Conservation (phyloP, 2,113 vertebrate genomes). For the Syngnathus scovelli region DNA sequence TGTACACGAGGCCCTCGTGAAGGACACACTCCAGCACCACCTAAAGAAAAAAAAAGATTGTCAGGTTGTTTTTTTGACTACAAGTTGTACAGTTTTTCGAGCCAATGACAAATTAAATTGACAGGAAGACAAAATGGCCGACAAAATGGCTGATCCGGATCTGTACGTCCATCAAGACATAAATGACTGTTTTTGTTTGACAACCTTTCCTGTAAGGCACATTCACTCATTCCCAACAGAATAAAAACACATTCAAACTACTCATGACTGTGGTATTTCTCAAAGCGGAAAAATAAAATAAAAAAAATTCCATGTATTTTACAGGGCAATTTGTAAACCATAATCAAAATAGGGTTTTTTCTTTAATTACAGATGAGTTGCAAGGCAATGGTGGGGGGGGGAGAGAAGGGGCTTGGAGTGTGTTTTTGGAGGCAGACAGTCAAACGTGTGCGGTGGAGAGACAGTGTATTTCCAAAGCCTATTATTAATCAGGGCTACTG, state of each 20-base stretch:
- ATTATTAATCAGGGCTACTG: conserved; percentile 71
- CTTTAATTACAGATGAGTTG: conserved; percentile 49
- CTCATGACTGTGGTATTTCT: background rate
- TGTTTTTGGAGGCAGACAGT: conserved; percentile 47
- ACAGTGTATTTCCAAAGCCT: conserved; percentile 58
- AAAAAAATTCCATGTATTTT: conserved; percentile 26
- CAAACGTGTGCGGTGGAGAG: conserved; percentile 50
- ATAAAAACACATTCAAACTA: conserved; percentile 1
- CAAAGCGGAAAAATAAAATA: conserved; percentile 13
- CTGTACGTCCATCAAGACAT: conserved; percentile 1
- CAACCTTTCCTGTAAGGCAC: conserved; percentile 14
- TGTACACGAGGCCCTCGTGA: conserved; percentile 93
- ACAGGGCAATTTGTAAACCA: conserved; percentile 57
- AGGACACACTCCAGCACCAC: conserved; percentile 96
- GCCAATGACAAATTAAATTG: background rate
- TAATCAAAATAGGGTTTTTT: conserved; percentile 50
- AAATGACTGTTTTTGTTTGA: background rate
- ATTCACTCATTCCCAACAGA: conserved; percentile 20
- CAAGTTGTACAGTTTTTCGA: background rate
- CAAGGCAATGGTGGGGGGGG: conserved; percentile 28
- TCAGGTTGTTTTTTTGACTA: background rate
- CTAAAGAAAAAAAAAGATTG: conserved; percentile 59
- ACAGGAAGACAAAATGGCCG: background rate
- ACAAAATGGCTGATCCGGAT: background rate
- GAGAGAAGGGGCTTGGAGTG: conserved; percentile 5